Evolutionary conservation across 2,797 vertebrate genomes (phyloP).

Genomic region (Myotis findleyi): DNA sequence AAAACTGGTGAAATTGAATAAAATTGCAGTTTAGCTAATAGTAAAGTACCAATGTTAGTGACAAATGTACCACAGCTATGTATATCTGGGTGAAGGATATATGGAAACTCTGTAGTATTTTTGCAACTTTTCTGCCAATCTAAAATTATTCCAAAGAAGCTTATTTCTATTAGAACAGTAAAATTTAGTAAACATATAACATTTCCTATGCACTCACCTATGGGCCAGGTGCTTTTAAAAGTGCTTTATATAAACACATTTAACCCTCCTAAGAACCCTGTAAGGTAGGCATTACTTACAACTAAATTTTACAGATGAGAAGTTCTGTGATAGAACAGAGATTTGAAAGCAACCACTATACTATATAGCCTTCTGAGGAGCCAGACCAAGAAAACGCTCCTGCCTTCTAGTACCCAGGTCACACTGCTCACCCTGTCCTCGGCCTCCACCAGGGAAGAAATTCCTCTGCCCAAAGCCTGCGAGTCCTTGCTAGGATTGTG

Average conservation of each 20-base stretch:
- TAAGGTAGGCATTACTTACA: background rate
- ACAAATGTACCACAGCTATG: background rate
- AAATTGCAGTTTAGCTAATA: slow-evolving; percentile 34
- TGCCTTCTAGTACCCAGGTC: background rate
- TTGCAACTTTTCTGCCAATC: background rate
- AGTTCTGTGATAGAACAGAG: background rate
- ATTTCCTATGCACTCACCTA: background rate
- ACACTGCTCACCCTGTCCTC: background rate
- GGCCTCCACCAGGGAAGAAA: slow-evolving; percentile 1
- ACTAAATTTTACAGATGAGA: background rate
- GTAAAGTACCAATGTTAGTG: background rate
- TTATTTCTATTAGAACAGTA: slow-evolving; percentile 23
- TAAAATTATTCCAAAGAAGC: slow-evolving; percentile 50
- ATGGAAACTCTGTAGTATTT: background rate
- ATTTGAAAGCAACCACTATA: slow-evolving; percentile 4
- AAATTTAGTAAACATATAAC: background rate
- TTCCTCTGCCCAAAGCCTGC: background rate
- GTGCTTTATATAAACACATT: background rate
- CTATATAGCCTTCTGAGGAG: slow-evolving; percentile 15
- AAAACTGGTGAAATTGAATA: slow-evolving; percentile 34
- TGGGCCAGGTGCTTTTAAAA: background rate
- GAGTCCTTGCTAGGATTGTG: background rate
- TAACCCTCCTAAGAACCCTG: background rate
- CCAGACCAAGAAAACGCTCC: background rate
- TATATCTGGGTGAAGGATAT: slow-evolving; percentile 3